Conservation (phyloP, 2,797 vertebrate genomes). For the Leptatherina wallacei region DNA sequence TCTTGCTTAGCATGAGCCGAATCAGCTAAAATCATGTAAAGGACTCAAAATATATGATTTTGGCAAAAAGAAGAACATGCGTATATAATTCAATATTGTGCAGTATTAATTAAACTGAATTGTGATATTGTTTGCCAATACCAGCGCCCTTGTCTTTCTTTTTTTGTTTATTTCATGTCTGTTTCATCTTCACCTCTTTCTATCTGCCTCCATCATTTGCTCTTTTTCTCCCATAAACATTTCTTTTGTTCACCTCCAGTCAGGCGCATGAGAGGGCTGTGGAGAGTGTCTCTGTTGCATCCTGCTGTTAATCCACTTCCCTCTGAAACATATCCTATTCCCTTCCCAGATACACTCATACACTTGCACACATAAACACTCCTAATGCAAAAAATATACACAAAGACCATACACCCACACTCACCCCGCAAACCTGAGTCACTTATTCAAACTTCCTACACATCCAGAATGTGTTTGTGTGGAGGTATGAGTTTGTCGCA, state of each 20-base stretch:
- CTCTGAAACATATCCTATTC: slow-evolving; percentile 72
- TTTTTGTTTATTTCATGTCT: slow-evolving; percentile 12
- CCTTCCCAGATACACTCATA: slow-evolving; percentile 46
- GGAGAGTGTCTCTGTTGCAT: slow-evolving; percentile 71
- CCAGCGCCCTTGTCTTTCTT: slow-evolving; percentile 21
- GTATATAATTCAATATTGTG: neutral
- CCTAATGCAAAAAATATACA: slow-evolving; percentile 25
- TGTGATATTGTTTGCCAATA: neutral
- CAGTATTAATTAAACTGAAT: slow-evolving; percentile 1
- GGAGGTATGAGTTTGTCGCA: slow-evolving; percentile 16
- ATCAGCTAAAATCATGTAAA: neutral
- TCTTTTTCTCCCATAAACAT: slow-evolving; percentile 21
- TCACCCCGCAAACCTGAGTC: slow-evolving; percentile 10
- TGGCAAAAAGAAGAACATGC: neutral
- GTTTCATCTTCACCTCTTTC: slow-evolving; percentile 29
- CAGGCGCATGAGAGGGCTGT: slow-evolving; percentile 49
- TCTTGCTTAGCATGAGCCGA: neutral
- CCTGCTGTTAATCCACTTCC: slow-evolving; percentile 78
- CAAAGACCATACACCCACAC: slow-evolving; percentile 22
- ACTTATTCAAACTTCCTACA: slow-evolving; percentile 45
- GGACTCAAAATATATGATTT: neutral
- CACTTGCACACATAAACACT: slow-evolving; percentile 31
- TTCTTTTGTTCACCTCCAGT: slow-evolving; percentile 62
- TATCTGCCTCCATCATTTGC: slow-evolving; percentile 23
- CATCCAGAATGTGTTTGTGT: slow-evolving; percentile 27